Evolutionary conservation across 2,888 invertebrate species (phyloP).

Genomic region (Parascotia fuliginaria): DNA sequence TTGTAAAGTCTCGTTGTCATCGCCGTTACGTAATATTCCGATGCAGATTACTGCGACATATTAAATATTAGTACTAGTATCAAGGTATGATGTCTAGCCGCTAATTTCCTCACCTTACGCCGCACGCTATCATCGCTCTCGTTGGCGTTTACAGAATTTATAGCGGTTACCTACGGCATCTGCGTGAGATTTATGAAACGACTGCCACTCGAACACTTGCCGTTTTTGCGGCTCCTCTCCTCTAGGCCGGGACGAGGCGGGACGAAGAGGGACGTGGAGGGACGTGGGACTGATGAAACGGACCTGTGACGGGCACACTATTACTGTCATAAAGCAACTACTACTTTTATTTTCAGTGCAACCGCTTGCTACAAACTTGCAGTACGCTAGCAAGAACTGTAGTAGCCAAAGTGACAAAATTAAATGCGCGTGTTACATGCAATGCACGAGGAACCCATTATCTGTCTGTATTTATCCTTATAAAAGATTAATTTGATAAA

Average conservation of each 20-base stretch:
- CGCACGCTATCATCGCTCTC: conserved; percentile 28
- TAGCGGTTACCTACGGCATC: conserved; percentile 66
- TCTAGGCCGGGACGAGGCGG: not conserved
- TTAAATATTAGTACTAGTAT: not conserved
- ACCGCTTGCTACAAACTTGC: conserved; percentile 3
- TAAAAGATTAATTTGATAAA: too few relatives aligned
- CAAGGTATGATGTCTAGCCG: not conserved
- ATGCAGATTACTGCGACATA: too few relatives aligned
- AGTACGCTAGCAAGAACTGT: too few relatives aligned
- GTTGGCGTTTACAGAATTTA: conserved; percentile 57
- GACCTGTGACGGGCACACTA: conserved; percentile 21
- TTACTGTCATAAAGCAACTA: conserved; percentile 2
- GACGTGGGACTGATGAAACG: conserved; percentile 51
- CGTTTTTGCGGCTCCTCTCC: conserved; percentile 43
- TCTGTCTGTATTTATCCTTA: too few relatives aligned
- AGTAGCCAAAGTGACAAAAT: too few relatives aligned
- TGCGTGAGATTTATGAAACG: conserved; percentile 69
- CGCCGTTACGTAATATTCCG: too few relatives aligned
- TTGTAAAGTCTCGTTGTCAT: too few relatives aligned
- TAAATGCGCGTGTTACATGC: too few relatives aligned
- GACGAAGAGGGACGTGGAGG: too few relatives aligned
- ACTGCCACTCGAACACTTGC: conserved; percentile 54
- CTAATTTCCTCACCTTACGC: conserved; percentile 9
- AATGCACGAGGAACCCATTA: too few relatives aligned
- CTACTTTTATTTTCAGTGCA: not conserved